Evolutionary conservation across 2,888 invertebrate genomes (phyloP), one percentile per base, ranked within the genome.

Genomic region (Aporophyla nigra): DNA sequence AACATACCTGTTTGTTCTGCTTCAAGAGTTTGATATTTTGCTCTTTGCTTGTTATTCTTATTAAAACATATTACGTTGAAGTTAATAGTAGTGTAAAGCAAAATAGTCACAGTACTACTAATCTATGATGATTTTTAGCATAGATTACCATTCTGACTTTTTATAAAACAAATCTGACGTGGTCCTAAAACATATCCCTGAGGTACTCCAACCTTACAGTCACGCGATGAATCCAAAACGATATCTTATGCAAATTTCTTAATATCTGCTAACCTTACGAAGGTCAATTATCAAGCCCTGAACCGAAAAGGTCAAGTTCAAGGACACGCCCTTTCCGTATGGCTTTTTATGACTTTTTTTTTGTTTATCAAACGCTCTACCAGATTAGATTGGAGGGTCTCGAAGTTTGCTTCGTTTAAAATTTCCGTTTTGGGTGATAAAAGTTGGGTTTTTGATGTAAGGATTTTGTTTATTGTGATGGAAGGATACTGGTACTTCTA

Each of bases 351-450:
- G 84, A 51, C 78, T 78, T 79, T 88, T 88, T n/a, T 80, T 87
- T 87, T 84, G 84, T 87, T 87, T 90, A 87, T 85, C 77, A 79
- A 88, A 88, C 87, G 83, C 81, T 88, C 78, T 72, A 85, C 75
- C 87, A 92, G 93, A 93, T 93, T 91, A 92, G 89, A 92, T 91
- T 88, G 87, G 74, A 86, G 87, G 84, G 86, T 80, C n/a, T n/a
- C 16, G 40, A 74, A 85, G 74, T 78, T 77, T 58, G n/a, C 49
- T 71, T 3, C 14, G 14, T 78, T 82, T 63, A 59, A 77, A 82
- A 40, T 70, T 71, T 82, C 56, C 56, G 40, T 71, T 75, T 72
- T 76, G 6, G 54, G 58, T 58, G 24, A 71, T 85, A 85, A 85
- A 74, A 66, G 2, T 56, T 65, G n/a, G 27, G 40, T 51, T 58